Percentiles rank a stretch among this genome's conserved stretches.
Evolutionary conservation across 2,113 vertebrate species (phyloP).

Genomic region (Toxostoma redivivum): DNA sequence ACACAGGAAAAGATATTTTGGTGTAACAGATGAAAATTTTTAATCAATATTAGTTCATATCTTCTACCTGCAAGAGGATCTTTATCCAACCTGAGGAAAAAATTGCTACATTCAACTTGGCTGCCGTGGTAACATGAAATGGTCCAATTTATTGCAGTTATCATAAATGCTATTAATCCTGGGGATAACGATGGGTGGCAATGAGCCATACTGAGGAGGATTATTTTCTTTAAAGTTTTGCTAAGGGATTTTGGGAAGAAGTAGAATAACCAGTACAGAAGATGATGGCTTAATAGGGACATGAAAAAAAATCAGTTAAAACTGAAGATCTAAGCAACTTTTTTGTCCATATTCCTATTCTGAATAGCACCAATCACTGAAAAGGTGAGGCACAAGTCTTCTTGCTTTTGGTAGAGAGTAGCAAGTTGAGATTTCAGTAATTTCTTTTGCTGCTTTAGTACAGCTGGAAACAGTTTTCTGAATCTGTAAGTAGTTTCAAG

Average conservation of each 20-base stretch:
- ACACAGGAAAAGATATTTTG: background rate
- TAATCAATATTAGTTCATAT: background rate
- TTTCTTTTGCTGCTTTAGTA: background rate
- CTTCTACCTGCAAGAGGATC: background rate
- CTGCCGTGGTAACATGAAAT: slow-evolving; percentile 55
- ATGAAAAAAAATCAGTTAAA: background rate
- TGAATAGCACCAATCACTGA: background rate
- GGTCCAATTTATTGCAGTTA: slow-evolving; percentile 35
- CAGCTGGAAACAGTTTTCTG: background rate
- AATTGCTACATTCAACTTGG: slow-evolving; percentile 20
- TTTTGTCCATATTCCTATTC: background rate
- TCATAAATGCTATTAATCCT: slow-evolving; percentile 39
- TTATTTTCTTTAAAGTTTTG: slow-evolving; percentile 3
- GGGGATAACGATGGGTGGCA: background rate
- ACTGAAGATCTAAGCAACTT: background rate
- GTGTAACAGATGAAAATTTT: background rate
- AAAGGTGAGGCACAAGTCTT: background rate
- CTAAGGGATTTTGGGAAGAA: background rate
- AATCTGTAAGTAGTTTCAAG: background rate
- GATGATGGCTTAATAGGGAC: background rate
- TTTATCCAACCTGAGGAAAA: background rate
- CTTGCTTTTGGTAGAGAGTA: background rate
- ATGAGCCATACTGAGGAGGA: background rate
- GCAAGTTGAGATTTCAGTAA: background rate
- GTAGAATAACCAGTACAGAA: background rate